Evolutionary conservation across 35 echinoderm and acorn worm species (phyloP).

Genomic region (Acanthaster planci): DNA sequence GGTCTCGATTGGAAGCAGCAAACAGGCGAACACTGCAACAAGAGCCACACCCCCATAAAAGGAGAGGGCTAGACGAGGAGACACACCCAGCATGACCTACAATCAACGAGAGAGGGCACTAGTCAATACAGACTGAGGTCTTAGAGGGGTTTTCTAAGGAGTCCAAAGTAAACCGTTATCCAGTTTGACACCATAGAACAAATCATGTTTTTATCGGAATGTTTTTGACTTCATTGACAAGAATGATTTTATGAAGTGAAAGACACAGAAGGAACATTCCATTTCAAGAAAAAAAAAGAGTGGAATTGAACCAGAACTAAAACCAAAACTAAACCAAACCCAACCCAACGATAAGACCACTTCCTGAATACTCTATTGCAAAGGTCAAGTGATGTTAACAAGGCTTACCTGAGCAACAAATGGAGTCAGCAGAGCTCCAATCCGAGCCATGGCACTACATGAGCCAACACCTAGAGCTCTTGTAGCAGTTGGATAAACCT

Average conservation of each 20-base stretch:
- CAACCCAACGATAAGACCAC: neutral
- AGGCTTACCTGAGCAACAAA: constrained; percentile 92
- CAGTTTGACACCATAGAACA: no score
- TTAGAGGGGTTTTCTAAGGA: no score
- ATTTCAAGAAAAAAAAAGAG: no score
- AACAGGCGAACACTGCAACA: constrained; percentile 59
- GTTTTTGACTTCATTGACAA: no score
- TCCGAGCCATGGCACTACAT: constrained; percentile 83
- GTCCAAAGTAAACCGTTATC: no score
- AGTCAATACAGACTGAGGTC: neutral
- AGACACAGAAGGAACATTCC: no score
- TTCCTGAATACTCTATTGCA: neutral
- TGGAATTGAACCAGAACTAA: neutral
- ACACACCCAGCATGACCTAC: constrained; percentile 72
- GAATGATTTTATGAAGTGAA: no score
- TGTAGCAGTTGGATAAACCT: constrained; percentile 90
- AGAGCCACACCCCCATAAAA: constrained; percentile 70
- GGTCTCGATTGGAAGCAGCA: constrained; percentile 84
- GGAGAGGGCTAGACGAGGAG: constrained; percentile 55
- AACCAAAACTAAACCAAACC: neutral
- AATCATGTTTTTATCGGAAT: no score
- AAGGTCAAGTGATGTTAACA: neutral
- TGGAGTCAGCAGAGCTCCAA: constrained; percentile 89
- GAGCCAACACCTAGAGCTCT: constrained; percentile 83
- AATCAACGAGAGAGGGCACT: neutral